These are phyloP conservation scores for Morus bassanus DNA, from an alignment of 2,797 vertebrate genomes.

Conservation along the genomic window DNA sequence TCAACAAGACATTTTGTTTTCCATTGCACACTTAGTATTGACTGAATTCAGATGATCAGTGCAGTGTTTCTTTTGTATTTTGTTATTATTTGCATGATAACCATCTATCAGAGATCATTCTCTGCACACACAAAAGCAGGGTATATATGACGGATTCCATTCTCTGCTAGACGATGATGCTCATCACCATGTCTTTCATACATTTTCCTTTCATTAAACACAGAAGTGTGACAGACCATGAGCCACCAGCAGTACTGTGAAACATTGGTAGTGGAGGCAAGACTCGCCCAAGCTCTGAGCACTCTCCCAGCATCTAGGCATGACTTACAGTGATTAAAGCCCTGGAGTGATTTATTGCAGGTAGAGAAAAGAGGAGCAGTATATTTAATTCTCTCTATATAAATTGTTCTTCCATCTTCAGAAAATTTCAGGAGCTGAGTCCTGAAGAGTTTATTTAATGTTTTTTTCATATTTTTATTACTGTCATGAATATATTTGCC, in stretches of 20 bases:
- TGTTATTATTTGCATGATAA: background rate
- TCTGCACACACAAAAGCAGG: background rate
- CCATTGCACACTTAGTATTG: background rate
- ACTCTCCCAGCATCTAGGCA: background rate
- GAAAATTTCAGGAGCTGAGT: background rate
- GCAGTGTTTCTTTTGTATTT: background rate
- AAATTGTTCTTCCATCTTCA: background rate
- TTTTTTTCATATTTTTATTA: background rate
- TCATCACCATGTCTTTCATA: background rate
- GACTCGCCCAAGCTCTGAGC: background rate
- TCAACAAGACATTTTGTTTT: background rate
- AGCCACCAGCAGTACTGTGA: background rate
- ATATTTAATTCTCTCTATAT: background rate
- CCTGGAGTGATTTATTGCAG: background rate
- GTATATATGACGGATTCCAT: background rate
- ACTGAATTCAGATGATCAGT: background rate
- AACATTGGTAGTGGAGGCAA: background rate
- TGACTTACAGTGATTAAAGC: background rate
- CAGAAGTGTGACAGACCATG: background rate
- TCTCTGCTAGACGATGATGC: background rate
- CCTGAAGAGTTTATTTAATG: background rate
- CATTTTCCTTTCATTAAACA: background rate
- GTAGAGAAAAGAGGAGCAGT: background rate
- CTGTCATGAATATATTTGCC: background rate
- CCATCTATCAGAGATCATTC: fast-evolving